phyloP scores from a whole-genome alignment of 2,797 vertebrate genomes.

The Tragelaphus eurycerus region DNA sequence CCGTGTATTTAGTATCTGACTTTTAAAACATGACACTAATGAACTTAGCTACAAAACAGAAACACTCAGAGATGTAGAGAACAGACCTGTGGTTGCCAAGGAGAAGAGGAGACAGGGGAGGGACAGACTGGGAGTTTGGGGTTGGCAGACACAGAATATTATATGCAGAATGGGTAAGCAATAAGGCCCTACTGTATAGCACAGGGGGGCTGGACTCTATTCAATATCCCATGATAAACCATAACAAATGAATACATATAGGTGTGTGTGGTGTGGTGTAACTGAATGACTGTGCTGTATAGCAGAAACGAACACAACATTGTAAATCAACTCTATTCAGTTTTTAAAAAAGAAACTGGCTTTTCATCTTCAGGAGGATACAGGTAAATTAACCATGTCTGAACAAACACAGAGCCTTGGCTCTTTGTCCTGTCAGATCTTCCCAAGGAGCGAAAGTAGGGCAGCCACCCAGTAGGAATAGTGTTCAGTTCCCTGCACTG shows the following conservation, averaged over 20 bases:
- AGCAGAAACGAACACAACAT: not conserved
- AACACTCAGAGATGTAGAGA: not conserved
- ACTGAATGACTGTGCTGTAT: not conserved
- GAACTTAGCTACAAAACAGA: not conserved
- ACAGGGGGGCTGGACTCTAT: not conserved
- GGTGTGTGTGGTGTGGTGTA: not conserved
- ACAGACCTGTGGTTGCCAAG: not conserved
- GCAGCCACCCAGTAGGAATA: not conserved
- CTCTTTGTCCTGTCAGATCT: not conserved
- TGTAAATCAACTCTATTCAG: not conserved
- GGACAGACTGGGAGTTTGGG: not conserved
- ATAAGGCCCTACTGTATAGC: not conserved
- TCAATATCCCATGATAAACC: not conserved
- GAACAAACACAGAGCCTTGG: not conserved
- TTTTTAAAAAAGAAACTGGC: not conserved
- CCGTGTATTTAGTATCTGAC: not conserved
- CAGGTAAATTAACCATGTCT: conserved; percentile 16
- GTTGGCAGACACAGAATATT: not conserved
- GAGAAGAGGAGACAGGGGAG: not conserved
- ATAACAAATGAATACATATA: not conserved
- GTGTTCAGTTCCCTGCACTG: not conserved
- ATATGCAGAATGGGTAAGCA: not conserved
- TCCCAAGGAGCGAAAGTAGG: conserved; percentile 29
- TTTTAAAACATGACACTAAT: not conserved
- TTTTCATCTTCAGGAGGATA: conserved; percentile 2